phyloP scores from a whole-genome alignment of 2,888 invertebrate genomes.

The Noctua janthe region DNA sequence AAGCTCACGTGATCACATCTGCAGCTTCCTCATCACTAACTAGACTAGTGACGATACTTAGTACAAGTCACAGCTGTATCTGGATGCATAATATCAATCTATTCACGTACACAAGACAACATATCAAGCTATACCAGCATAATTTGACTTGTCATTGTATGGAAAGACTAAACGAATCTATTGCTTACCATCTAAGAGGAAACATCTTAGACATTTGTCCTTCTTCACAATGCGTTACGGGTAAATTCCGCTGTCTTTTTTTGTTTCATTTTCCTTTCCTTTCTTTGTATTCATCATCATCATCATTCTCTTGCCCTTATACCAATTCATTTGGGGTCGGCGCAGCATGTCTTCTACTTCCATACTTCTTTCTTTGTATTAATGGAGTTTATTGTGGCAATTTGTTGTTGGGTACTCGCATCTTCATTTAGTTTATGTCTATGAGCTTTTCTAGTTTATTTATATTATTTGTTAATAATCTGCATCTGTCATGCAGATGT shows the following conservation, averaged over 20 bases:
- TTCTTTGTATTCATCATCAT: not conserved
- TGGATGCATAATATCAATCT: conserved; percentile 22
- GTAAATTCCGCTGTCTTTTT: conserved; percentile 42
- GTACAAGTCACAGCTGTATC: conserved; percentile 6
- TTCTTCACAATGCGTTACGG: conserved; percentile 18
- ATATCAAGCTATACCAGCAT: not conserved
- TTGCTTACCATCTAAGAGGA: conserved; percentile 34
- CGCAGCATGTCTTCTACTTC: no score
- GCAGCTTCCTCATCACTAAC: conserved; percentile 24
- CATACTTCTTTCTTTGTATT: not conserved
- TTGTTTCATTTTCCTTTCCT: conserved; percentile 46
- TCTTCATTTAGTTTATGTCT: not conserved
- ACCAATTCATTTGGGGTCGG: no score
- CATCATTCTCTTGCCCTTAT: no score
- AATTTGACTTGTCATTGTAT: not conserved
- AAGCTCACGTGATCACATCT: not conserved
- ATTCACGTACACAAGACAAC: conserved; percentile 18
- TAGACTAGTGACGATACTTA: conserved; percentile 18
- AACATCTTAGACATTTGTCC: conserved; percentile 19
- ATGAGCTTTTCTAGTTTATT: not conserved
- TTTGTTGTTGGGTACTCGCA: conserved; percentile 1
- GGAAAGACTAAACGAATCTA: not conserved
- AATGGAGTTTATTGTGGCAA: not conserved
- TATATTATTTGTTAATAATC: not conserved
- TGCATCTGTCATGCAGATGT: not conserved